Evolutionary conservation across 1,140 invertebrate genomes (phyloP), one percentile per base, ranked within the genome.

Genomic region (Penaeus vannamei): DNA sequence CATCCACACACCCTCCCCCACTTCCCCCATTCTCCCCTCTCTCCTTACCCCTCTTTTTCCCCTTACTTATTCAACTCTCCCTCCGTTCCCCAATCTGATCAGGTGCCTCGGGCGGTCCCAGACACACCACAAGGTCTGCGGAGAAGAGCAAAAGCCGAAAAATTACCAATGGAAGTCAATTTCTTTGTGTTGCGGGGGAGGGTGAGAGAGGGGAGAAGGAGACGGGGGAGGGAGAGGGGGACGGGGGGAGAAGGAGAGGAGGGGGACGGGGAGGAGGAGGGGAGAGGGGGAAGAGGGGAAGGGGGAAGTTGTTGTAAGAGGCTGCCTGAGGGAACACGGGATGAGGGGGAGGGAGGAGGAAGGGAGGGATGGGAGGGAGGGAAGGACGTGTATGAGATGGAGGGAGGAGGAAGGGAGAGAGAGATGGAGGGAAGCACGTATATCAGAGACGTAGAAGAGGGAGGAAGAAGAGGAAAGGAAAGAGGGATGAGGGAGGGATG

Each of bases 81-180:
- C 69, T 62, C 29, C n/a, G 36, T 79, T 42, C 20, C 61, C 32
- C 36, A 22, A 62, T 62, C 61, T 87, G 85, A 87, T 87, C 81
- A 87, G 81, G 36, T 62, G 85, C 85, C 85, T 60, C 59, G 66
- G 77, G 77, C 59, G 60, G 53, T 36, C 62, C 17, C 77, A 60
- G 85, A 81, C 76, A 87, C 59, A 87, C 77, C 59, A 59, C 32
- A 14, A 26, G 53, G 81, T 23, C 42, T 32, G 32, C 42, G 61
- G 23, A 62, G 77, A 53, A 12, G 59, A 69, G 69, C 53, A 81
- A 87, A n/a, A 64, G 79, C 79, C 77, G 85, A 87, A 87, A 87
- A 87, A 87, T 87, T 87, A 81, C 85, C 85, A 87, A 87, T 87
- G 85, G 85, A 87, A 87, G 85, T 87, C 85, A 87, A 87, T 87